These are phyloP conservation scores for Morpho achilles DNA, from an alignment of 2,888 invertebrate genomes.

Conservation along the genomic window DNA sequence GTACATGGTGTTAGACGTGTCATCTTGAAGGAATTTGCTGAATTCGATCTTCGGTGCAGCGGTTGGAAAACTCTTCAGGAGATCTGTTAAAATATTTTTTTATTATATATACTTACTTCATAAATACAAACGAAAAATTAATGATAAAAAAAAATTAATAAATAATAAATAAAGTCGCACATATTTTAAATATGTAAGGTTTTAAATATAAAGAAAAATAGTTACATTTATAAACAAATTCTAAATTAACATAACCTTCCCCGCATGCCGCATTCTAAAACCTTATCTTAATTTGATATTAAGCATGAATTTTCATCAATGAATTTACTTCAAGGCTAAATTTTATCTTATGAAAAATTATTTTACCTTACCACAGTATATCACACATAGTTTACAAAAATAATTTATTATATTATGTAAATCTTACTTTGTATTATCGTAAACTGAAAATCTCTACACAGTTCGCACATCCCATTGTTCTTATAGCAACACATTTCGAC, in stretches of 20 bases:
- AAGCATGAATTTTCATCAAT: not conserved
- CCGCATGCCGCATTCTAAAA: too few species aligned
- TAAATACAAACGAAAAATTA: too few species aligned
- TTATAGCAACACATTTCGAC: constrained; percentile 70
- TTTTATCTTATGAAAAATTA: too few species aligned
- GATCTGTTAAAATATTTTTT: constrained; percentile 42
- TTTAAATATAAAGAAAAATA: too few species aligned
- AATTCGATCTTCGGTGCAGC: constrained; percentile 60
- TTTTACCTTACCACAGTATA: too few species aligned
- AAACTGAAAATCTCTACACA: constrained; percentile 70
- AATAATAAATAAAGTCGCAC: too few species aligned
- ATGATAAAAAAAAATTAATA: too few species aligned
- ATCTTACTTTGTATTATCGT: constrained; percentile 66
- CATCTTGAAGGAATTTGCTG: constrained; percentile 51
- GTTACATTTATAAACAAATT: too few species aligned
- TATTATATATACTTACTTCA: too few species aligned
- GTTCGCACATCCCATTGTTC: constrained; percentile 67
- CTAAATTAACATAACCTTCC: too few species aligned
- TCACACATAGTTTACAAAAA: constrained; percentile 2
- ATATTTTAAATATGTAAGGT: too few species aligned
- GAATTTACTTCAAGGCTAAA: not conserved
- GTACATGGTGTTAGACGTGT: constrained; percentile 51
- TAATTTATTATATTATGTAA: constrained; percentile 22
- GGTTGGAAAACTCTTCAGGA: constrained; percentile 63
- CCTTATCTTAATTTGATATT: too few species aligned